Base-by-base conservation (phyloP, 2,113 vertebrate genomes). In the Coptodon rendalli region DNA sequence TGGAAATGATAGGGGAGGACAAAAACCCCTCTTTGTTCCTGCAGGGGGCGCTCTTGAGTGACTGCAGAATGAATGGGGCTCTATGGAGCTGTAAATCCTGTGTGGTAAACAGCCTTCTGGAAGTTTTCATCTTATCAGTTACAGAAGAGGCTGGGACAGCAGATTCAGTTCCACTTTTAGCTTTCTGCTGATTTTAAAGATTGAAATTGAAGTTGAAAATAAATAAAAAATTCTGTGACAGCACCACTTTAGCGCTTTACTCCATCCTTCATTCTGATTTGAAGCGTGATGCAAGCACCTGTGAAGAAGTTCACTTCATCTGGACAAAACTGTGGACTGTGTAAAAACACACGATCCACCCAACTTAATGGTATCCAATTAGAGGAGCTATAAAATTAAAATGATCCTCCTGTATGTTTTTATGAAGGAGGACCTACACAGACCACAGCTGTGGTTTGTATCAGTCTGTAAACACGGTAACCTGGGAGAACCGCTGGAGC, bases 11-110 rank as follows among this genome's bases (percentile, higher is more conserved):
- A 38, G 61, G 10, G 10, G 34, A 38, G 6, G 61, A 66, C 17
- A 36, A 36, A 12, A 36, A 12, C 0, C n/a, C 3, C 63, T 2
- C 36, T 40, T 68, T 0, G 5, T 13, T 22, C 63, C 12, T 68
- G n/a, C 7, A 8, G 63, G 34, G 34, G 63, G 34, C 34, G 34
- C 61, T 38, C 11, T 24, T 6, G 36, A 14, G 36, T 68, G 12
- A 68, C n/a, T 6, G 63, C 19, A 68, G 63, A 1, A 0, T 68
- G 63, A 40, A 4, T 14, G 36, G 19, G 2, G 34, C 34, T 12
- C 1, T 66, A 13, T n/a, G 10, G 17, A 1, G 34, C 63, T 40
- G 36, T 40, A 40, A 63, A 22, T 40, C 34, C n/a, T 40, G 19
- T 22, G 11, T 22, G 19, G 7, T 2, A 38, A 38, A 38, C 31